Evolutionary conservation across 2,888 invertebrate genomes (phyloP).

Genomic region (Agrochola macilenta): DNA sequence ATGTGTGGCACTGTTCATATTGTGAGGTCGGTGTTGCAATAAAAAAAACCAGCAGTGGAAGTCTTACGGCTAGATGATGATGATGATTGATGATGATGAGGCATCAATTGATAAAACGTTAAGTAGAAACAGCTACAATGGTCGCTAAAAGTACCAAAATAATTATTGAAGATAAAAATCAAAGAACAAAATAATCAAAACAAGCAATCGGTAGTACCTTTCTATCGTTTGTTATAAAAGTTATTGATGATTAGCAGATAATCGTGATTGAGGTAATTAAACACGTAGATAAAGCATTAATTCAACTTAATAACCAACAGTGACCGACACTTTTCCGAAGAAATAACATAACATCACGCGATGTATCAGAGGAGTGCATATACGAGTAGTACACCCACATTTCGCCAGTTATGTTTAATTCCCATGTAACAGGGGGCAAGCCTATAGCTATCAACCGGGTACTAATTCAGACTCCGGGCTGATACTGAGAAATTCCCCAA

Average conservation of each 20-base stretch:
- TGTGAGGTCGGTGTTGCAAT: not conserved
- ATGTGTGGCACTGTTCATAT: not conserved
- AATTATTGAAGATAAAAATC: constrained; percentile 12
- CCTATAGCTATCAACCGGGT: no score
- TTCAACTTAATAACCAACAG: constrained; percentile 1
- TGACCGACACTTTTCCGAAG: not conserved
- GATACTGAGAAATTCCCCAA: no score
- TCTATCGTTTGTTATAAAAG: not conserved
- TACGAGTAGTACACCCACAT: no score
- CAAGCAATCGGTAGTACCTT: constrained; percentile 2
- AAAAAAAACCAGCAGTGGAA: not conserved
- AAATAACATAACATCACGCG: no score
- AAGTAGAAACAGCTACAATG: not conserved
- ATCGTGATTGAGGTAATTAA: constrained; percentile 21
- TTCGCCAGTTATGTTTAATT: no score
- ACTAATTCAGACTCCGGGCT: no score
- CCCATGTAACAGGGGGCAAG: no score
- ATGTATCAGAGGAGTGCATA: no score
- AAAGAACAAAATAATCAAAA: constrained; percentile 7
- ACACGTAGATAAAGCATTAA: constrained; percentile 9
- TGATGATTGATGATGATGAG: not conserved
- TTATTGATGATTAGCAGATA: constrained; percentile 2
- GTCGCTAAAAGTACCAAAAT: not conserved
- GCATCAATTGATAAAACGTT: not conserved
- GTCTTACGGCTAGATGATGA: not conserved